Percentiles rank a stretch among this genome's conserved stretches.
These are phyloP conservation scores for Coenonympha arcania DNA, from an alignment of 2,888 invertebrate genomes.

Conservation along the genomic window DNA sequence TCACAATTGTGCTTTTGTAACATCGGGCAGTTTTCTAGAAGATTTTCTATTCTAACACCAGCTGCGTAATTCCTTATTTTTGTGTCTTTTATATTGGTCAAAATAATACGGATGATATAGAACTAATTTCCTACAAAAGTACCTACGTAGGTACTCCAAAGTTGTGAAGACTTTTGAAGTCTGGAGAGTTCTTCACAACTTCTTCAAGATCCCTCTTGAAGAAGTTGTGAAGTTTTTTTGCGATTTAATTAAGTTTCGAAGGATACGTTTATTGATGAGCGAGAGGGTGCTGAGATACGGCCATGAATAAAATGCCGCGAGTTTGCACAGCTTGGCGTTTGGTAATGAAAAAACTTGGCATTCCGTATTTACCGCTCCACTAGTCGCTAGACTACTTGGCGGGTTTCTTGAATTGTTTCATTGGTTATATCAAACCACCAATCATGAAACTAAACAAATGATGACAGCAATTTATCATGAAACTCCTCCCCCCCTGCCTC, in stretches of 20 bases:
- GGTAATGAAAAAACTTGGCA: constrained; percentile 10
- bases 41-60: too few species aligned
- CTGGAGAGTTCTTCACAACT: not conserved
- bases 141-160: not conserved
- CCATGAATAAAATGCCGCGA: constrained; percentile 4
- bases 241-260: constrained; percentile 26
- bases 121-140: not conserved
- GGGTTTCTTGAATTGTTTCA: not conserved
- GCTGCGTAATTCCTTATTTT: too few species aligned
- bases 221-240: constrained; percentile 16
- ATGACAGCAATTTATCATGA: too few species aligned
- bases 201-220: too few species aligned
- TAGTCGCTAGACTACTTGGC: not conserved
- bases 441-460: too few species aligned
- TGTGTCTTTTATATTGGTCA: too few species aligned
- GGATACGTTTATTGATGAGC: constrained; percentile 24
- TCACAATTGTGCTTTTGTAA: too few species aligned
- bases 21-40: too few species aligned
- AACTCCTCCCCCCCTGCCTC: too few species aligned
- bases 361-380: not conserved
- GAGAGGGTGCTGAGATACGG: not conserved
- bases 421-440: too few species aligned
- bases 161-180: not conserved
- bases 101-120: not conserved
- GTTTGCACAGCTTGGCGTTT: not conserved